Evolutionary conservation across 2,113 vertebrate species (phyloP).

Genomic region (Leptodactylus fuscus): DNA sequence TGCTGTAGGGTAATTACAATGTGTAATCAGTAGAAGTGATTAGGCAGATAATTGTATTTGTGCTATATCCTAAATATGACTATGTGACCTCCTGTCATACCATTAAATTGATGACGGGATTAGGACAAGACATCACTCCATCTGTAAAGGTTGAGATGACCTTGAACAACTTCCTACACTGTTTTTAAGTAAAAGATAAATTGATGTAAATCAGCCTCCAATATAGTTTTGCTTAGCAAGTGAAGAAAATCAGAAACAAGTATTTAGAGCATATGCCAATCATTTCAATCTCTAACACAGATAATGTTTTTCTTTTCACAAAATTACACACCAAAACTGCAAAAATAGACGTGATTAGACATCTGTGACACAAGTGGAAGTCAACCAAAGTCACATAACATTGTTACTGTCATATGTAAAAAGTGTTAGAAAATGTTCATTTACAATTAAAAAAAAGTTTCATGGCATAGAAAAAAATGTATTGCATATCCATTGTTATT

Average conservation of each 20-base stretch:
- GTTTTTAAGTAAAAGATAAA: slow-evolving; percentile 18
- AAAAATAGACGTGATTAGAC: too few relatives aligned
- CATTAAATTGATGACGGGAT: slow-evolving; percentile 41
- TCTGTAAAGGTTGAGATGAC: slow-evolving; percentile 26
- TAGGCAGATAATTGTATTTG: slow-evolving; percentile 4
- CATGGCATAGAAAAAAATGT: too few relatives aligned
- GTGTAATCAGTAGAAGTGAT: slow-evolving; percentile 27
- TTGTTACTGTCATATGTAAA: too few relatives aligned
- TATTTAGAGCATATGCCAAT: too few relatives aligned
- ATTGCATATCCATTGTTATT: too few relatives aligned
- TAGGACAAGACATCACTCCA: slow-evolving; percentile 20
- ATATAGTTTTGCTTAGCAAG: slow-evolving; percentile 17
- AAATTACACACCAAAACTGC: too few relatives aligned
- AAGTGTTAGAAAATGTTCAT: too few relatives aligned
- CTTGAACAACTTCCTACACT: slow-evolving; percentile 23
- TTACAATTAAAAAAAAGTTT: too few relatives aligned
- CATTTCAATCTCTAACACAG: too few relatives aligned
- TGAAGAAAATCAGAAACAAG: background rate
- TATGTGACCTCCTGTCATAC: slow-evolving; percentile 40
- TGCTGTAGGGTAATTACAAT: slow-evolving; percentile 36
- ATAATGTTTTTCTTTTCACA: too few relatives aligned
- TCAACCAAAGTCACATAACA: too few relatives aligned
- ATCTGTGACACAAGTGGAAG: too few relatives aligned
- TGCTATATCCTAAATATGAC: slow-evolving; percentile 38
- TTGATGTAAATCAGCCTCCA: slow-evolving; percentile 12